Conservation (phyloP, 2,888 invertebrate species). For the Tetramorium bicarinatum region DNA sequence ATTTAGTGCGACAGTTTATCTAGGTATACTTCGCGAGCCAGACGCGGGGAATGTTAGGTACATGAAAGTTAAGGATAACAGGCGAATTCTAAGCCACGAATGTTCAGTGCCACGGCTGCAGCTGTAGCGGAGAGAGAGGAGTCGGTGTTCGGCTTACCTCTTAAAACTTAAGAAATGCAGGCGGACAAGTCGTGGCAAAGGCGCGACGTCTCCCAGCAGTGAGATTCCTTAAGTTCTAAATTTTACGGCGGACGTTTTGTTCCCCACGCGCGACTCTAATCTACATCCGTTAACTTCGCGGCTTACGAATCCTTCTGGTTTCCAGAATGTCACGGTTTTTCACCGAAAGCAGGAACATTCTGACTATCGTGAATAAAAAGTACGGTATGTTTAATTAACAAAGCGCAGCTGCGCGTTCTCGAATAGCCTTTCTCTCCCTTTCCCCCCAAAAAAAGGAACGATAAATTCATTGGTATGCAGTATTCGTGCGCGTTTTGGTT, state of each 20-base stretch:
- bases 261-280: conserved; percentile 27
- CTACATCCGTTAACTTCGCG: conserved; percentile 43
- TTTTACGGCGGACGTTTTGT: conserved; percentile 42
- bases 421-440: neutral
- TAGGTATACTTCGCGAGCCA: neutral
- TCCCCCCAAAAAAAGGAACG: neutral
- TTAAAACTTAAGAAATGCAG: conserved; percentile 56
- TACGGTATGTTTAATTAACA: conserved; percentile 48
- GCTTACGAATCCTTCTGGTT: conserved; percentile 30
- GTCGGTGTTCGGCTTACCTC: conserved; percentile 29
- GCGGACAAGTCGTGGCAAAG: conserved; percentile 9
- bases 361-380: conserved; percentile 26
- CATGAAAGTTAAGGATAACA: conserved; percentile 48
- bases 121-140: neutral
- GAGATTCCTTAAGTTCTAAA: conserved; percentile 45
- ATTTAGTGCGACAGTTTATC: conserved; percentile 39
- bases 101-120: conserved; percentile 41
- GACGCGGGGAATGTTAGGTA: neutral
- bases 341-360: neutral
- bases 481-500: neutral
- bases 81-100: conserved; percentile 33
- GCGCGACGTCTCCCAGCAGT: conserved; percentile 25
- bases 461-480: conserved; percentile 38
- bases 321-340: conserved; percentile 20
- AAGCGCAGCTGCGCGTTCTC: conserved; percentile 30